These are phyloP conservation scores for Argyresthia albistria DNA, from an alignment of 2,888 invertebrate genomes.

Conservation along the genomic window DNA sequence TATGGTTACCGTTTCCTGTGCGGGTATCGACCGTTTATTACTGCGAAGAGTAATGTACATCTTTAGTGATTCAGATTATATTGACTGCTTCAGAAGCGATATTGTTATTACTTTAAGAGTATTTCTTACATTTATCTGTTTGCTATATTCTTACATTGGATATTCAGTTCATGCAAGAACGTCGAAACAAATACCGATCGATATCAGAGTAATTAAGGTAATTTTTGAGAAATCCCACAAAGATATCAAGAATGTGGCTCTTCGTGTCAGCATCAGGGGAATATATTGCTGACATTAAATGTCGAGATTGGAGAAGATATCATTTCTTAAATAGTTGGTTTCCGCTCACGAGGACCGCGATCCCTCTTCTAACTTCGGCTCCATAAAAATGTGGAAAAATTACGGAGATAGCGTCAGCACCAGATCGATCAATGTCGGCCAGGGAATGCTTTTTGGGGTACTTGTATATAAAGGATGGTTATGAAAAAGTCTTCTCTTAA, in stretches of 20 bases:
- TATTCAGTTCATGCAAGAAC: conserved; percentile 19
- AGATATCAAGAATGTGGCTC: conserved; percentile 52
- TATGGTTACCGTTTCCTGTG: conserved; percentile 4
- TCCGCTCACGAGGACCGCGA: conserved; percentile 40
- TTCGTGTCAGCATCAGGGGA: conserved; percentile 44
- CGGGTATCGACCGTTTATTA: conserved; percentile 2
- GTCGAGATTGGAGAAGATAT: conserved; percentile 59
- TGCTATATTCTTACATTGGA: no score
- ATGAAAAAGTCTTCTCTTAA: no score
- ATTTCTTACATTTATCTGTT: no score
- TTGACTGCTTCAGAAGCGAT: no score
- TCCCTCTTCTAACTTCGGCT: conserved; percentile 31
- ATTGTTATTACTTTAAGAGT: no score
- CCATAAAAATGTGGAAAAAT: conserved; percentile 58
- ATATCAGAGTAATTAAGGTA: conserved; percentile 62
- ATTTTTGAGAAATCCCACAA: conserved; percentile 56
- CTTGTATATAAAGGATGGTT: no score
- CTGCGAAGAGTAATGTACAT: conserved; percentile 2
- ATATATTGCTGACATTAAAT: conserved; percentile 66
- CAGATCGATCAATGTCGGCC: conserved; percentile 56
- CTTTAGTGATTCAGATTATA: neutral
- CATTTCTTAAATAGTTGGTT: conserved; percentile 56
- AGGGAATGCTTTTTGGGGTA: neutral
- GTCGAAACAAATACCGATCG: conserved; percentile 49
- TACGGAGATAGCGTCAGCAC: conserved; percentile 39